Conservation (phyloP, 1,140 invertebrate genomes). For the Coenobita brevimanus region DNA sequence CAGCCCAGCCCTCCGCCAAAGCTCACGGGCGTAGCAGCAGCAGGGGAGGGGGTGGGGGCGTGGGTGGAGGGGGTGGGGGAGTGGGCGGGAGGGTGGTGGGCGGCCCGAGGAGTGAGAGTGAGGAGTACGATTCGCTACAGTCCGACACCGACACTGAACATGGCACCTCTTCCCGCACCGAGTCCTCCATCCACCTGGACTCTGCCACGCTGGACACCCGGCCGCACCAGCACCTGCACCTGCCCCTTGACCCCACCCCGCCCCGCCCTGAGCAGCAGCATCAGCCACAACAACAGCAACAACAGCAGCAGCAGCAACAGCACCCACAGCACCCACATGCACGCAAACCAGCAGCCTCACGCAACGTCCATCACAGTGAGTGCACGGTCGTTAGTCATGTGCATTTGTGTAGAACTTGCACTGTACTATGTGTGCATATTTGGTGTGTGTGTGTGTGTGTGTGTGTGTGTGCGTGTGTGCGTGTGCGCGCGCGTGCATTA, state of each 20-base stretch:
- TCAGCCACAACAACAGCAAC: neutral
- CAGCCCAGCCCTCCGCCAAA: slow-evolving; percentile 14
- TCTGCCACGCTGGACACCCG: slow-evolving; percentile 55
- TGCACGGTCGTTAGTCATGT: too few species aligned
- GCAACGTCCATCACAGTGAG: slow-evolving; percentile 61
- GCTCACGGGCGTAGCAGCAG: slow-evolving; percentile 28
- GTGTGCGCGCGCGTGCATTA: too few species aligned
- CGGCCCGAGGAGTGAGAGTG: slow-evolving; percentile 59
- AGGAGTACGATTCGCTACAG: slow-evolving; percentile 63
- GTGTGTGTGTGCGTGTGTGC: too few species aligned
- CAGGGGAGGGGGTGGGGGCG: neutral
- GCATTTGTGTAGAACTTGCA: too few species aligned
- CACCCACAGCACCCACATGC: neutral
- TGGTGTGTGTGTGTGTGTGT: too few species aligned
- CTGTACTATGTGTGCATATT: too few species aligned
- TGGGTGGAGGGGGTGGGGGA: slow-evolving; percentile 1
- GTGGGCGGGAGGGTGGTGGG: slow-evolving; percentile 25
- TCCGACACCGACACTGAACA: slow-evolving; percentile 65
- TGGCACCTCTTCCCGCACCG: slow-evolving; percentile 58
- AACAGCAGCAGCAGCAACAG: neutral
- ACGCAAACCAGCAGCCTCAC: slow-evolving; percentile 23
- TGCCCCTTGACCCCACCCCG: slow-evolving; percentile 58
- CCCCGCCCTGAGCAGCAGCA: slow-evolving; percentile 46
- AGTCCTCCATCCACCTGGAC: slow-evolving; percentile 61
- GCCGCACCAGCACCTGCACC: slow-evolving; percentile 37